phyloP scores from a whole-genome alignment of 2,113 vertebrate species.

The Ursus arctos region DNA sequence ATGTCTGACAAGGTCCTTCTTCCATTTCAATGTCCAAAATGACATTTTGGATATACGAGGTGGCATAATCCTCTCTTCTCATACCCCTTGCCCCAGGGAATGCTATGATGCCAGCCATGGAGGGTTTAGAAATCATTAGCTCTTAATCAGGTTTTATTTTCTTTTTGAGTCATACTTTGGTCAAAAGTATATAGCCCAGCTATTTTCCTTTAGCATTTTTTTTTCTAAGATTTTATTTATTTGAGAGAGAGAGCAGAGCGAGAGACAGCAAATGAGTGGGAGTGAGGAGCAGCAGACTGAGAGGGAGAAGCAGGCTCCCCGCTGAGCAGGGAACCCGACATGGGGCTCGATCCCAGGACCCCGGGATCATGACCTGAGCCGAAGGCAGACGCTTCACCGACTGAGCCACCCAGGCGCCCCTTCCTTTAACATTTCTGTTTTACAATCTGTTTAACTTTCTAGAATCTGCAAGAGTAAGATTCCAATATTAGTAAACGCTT shows the following conservation, averaged over 20 bases:
- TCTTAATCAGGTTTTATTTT: not conserved
- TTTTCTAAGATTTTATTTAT: not conserved
- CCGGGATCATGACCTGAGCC: not conserved
- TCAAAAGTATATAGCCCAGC: not conserved
- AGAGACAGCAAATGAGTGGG: not conserved
- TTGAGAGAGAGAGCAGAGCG: not conserved
- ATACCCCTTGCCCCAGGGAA: not conserved
- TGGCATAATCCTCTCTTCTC: not conserved
- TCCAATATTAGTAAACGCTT: conserved; percentile 3
- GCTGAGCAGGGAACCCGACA: not conserved
- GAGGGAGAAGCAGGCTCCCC: not conserved
- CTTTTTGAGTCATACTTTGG: not conserved
- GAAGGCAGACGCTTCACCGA: not conserved
- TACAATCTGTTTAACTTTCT: conserved; percentile 36
- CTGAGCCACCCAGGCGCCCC: not conserved
- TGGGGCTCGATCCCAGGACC: not conserved
- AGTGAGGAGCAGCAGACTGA: not conserved
- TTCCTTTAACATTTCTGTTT: not conserved
- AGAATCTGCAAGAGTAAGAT: not conserved
- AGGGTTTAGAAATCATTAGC: not conserved
- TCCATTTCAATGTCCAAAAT: not conserved
- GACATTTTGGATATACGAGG: not conserved
- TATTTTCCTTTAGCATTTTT: conserved; percentile 20
- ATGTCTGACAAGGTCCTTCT: not conserved
- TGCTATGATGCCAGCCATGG: not conserved